A percentile compares a stretch with the other conserved stretches of the same genome.
Conservation (phyloP, 2,888 invertebrate genomes). For the Calliphora vomitoria region DNA sequence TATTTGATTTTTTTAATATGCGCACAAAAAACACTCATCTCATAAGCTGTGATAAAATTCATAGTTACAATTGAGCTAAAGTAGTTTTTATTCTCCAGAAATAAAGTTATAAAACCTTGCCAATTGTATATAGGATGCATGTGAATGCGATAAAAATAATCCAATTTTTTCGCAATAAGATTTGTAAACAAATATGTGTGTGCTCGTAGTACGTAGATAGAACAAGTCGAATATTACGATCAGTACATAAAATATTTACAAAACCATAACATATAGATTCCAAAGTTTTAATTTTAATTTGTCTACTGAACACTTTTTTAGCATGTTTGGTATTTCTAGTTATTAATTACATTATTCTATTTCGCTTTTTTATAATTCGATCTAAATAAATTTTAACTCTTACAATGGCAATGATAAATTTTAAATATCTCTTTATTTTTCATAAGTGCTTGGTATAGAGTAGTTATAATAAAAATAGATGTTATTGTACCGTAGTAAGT, state of each 20-base stretch:
- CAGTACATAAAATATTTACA: background rate
- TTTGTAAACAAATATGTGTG: background rate
- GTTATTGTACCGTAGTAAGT: background rate
- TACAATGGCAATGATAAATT: no score
- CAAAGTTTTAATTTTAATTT: no score
- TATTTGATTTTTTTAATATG: slow-evolving; percentile 27
- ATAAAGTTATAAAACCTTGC: slow-evolving; percentile 51
- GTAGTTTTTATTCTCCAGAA: slow-evolving; percentile 43
- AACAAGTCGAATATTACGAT: background rate
- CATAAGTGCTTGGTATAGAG: background rate
- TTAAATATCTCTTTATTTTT: no score
- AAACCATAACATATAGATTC: no score
- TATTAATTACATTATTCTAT: no score
- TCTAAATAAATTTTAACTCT: no score
- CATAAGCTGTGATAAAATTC: slow-evolving; percentile 40
- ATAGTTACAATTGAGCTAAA: slow-evolving; percentile 39
- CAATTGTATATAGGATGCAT: slow-evolving; percentile 33
- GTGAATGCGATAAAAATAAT: slow-evolving; percentile 57
- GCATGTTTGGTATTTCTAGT: no score
- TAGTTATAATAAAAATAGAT: background rate
- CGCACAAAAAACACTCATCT: background rate
- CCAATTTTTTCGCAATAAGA: slow-evolving; percentile 19
- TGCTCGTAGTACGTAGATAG: background rate
- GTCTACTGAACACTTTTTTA: no score
- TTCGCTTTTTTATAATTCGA: no score